Evolutionary conservation across 2,113 vertebrate species (phyloP), one percentile per base, ranked within the genome.

Genomic region (Struthio camelus): DNA sequence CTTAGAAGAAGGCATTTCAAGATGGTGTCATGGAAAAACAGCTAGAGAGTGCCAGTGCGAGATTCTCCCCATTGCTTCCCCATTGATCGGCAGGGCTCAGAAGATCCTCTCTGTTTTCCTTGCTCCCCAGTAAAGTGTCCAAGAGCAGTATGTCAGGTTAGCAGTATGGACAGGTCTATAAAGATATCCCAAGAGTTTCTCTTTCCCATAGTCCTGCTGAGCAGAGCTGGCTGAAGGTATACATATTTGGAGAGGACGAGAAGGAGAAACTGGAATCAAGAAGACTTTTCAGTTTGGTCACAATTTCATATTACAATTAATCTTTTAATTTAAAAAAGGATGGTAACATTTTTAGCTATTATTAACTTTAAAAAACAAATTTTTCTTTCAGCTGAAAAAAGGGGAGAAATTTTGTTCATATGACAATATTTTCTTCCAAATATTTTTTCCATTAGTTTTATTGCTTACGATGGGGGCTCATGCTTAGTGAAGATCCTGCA

Each of bases 71-170:
- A 34, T 86, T 75, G 76, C 50, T 82, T 73, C 28, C 53, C 53
- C 0, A 0, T 20, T 0, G 0, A 12, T 61, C 76, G 46, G 56
- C 1, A 0, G 73, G 40, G n/a, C 24, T 91, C 2, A 0, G 8
- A 40, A 36, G 38, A 91, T 54, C 54, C 28, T 64, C n/a, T 59
- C 53, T n/a, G 34, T 40, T 89, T 24, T 66, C 65, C 27, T 78
- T 42, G 53, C 48, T 73, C 38, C 38, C 30, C 1, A 0, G 9
- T 40, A 30, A 76, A 77, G 14, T n/a, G 16, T 46, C 18, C n/a
- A 30, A 48, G 42, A 69, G 20, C 42, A 32, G 11, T 17, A 19
- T 48, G 20, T 32, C 44, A 69, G 18, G 11, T 48, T 22, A 20
- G 17, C 59, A 30, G 76, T 24, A 78, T 13, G 9, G 25, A 36